Base-by-base conservation (phyloP, 2,797 vertebrate genomes). In the Naso thynnoides region DNA sequence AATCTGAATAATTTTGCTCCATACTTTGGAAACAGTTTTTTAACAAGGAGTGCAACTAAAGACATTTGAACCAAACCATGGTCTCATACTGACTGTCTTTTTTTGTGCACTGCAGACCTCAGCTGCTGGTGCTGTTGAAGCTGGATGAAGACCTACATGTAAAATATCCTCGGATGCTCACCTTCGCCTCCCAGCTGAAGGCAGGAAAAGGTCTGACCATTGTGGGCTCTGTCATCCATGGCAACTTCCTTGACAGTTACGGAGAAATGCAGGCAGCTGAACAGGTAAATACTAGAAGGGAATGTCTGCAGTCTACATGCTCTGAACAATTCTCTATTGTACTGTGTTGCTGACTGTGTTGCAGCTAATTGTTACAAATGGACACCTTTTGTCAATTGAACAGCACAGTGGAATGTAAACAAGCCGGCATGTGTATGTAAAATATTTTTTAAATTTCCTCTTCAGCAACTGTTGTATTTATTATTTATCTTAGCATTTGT, bases 121-220 rank as follows among this genome's bases (percentile, higher is more conserved):
- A 99, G 93, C 86, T 99, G 74, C 80, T 99, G 78, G 98, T 99
- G 78, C 91, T 99, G 81, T 75, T 99, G 84, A 99, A 99, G 90
- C 89, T 99, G 64, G 98, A 99, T 50, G 98, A 99, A 81, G 98
- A 99, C 83, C 94, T 99, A 45, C 97, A 99, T 42, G 97, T 99
- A 8, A 99, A 99, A 87, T 98, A 98, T 84, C 98, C 98, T 1
- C 94, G 97, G 21, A 88, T 99, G 87, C 94, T 99, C 73, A 99
- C 97, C 13, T 99, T 99, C 68, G 97, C 97, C 48, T 99, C 97
- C 3, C 98, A 99, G 89, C 92, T 99, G 53, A 99, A 99, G 89
- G 98, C 98, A 0, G 98, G 98, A 73, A 99, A 99, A 79, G 98
- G 98, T 62, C 91, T 99, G 78, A 99, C 98, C 50, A 99, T 99